Evolutionary conservation across 1,140 invertebrate species (phyloP), one percentile per base, ranked within the genome.

Genomic region (Apis cerana): DNA sequence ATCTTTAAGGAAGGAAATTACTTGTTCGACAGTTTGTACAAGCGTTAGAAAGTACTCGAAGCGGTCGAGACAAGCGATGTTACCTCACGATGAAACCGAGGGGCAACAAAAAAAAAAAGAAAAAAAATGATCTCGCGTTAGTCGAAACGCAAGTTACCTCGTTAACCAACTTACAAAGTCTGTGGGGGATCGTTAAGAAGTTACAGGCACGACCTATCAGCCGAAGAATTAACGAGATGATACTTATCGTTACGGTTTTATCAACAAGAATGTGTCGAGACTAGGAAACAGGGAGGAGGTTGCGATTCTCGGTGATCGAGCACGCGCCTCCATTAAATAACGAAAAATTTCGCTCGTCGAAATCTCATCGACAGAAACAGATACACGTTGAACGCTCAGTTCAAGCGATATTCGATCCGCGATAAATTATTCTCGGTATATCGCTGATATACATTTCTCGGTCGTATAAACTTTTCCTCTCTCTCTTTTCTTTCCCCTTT

Each of bases 241-340:
- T 78, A 78, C 76, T 69, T 69, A 78, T 78, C 65, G 65, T 78
- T 78, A 69, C 65, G 54, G 52, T 58, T 69, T 58, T 59, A 69
- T 58, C n/a, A 70, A 78, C 27, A 59, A 69, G 71, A 59, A 69
- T 61, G 59, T 43, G 21, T 21, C 48, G 50, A 19, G 50, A 15
- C 21, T 59, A 59, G 56, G 52, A 59, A 48, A 59, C 33, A 23
- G 19, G 61, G 56, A 21, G 52, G 33, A 19, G 27, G 48, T 48
- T 19, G 8, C 10, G 21, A 13, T 9, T 1, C 11, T 9, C 54
- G 27, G n/a, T 58, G 70, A 77, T 67, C 48, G 11, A 43, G n/a
- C 54, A 70, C 23, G 19, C 58, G 10, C 19, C 1, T 62, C 23
- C 33, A 54, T 76, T 76, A 72, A 72, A 19, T 50, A 23, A 56